Evolutionary conservation across 2,113 vertebrate genomes (phyloP), one percentile per base, ranked within the genome.

Genomic region (Pyrgilauda ruficollis): DNA sequence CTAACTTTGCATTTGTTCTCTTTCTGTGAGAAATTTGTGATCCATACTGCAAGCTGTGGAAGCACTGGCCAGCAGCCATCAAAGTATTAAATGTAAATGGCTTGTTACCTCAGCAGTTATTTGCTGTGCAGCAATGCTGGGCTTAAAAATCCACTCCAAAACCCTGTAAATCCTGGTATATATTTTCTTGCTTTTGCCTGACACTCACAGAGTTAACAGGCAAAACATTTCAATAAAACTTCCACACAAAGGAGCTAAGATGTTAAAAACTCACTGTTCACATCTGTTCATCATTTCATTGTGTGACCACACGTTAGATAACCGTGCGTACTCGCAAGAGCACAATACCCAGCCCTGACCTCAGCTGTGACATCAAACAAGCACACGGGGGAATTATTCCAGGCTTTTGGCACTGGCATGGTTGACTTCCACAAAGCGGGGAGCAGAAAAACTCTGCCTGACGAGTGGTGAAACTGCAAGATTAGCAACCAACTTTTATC

Each of bases 251-350:
- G 94, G 91, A 94, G 97, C 97, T 91, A 90, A 95, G 92, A 97
- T 93, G 90, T 96, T 97, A 96, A 97, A 97, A 97, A 95, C 88
- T 97, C 97, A 89, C 98, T 97, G 96, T 95, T 97, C 97, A 98
- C 98, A 98, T 98, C 97, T 98, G 97, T 94, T 98, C 97, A 97
- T 98, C 97, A 93, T 98, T 98, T 96, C 95, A 86, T 94, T 93
- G 86, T 76, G 80, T 3, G 84, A 89, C 97, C 93, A 96, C 96
- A 94, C 94, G 39, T 97, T 97, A 97, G 96, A 97, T 97, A 98
- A 98, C 97, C 44, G 56, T 74, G 95, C 75, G 93, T 93, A 96
- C 97, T 97, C 95, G 39, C 69, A 90, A 93, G 92, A 89, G 93
- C 94, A 91, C 96, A 93, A 82, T 95, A 53, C 95, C 96, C 96